Evolutionary conservation across 2,797 vertebrate species (phyloP).

Genomic region (Aeoliscus strigatus): DNA sequence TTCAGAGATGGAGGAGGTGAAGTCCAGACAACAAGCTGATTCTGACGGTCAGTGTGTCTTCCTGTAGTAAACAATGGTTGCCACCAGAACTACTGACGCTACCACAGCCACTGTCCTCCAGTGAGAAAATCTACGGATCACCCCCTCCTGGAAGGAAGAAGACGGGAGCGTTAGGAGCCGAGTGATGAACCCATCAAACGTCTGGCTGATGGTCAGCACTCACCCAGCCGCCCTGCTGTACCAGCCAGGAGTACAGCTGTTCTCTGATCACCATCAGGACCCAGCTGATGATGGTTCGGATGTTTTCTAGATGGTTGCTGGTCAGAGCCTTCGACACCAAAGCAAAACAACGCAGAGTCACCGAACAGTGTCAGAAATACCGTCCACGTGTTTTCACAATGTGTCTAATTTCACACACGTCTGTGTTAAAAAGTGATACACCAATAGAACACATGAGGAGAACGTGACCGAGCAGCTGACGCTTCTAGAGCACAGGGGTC

Average conservation of each 20-base stretch:
- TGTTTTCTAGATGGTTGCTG: conserved; percentile 65
- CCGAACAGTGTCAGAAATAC: too few relatives aligned
- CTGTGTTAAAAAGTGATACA: too few relatives aligned
- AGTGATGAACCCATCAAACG: too few relatives aligned
- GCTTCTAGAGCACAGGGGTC: too few relatives aligned
- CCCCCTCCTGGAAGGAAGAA: conserved; percentile 54
- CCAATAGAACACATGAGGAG: too few relatives aligned
- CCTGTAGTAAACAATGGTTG: conserved; percentile 65
- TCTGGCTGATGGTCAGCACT: conserved; percentile 52
- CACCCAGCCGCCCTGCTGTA: conserved; percentile 79
- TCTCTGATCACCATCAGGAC: conserved; percentile 72
- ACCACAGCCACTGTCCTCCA: conserved; percentile 64
- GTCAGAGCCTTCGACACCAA: conserved; percentile 66
- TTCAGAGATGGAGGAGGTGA: too few relatives aligned
- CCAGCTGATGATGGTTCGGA: conserved; percentile 68
- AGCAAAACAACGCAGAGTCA: not conserved
- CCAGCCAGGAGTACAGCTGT: conserved; percentile 64
- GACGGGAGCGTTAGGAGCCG: too few relatives aligned
- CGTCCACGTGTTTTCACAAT: too few relatives aligned
- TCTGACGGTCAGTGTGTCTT: conserved; percentile 54
- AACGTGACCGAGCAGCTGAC: too few relatives aligned
- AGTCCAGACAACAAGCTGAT: not conserved
- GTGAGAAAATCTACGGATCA: conserved; percentile 54
- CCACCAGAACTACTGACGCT: conserved; percentile 62
- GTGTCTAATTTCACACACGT: too few relatives aligned